Base-by-base conservation (phyloP, 2,113 vertebrate species). In the Indicator maculatus region DNA sequence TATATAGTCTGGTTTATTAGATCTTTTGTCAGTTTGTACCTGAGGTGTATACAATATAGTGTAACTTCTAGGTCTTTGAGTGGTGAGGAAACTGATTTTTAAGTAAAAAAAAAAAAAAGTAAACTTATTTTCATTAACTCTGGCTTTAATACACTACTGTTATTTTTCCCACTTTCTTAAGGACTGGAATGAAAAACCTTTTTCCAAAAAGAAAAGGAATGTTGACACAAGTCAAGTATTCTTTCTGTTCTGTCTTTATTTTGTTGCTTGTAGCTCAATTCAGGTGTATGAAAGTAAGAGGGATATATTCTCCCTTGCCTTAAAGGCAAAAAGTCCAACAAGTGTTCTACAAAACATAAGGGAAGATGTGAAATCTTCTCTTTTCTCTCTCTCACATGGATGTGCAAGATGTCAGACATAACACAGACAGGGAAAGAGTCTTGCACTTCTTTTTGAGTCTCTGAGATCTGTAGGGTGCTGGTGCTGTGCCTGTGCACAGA, bases 51-150 rank as follows among this genome's bases (percentile, higher is more conserved):
- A 88, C 83, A 88, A 19, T 91, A 92, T 83, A 66, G 90, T 95
- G 97, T 95, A 95, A 91, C 63, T 96, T 76, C 63, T 92, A 88
- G 85, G 95, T 93, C 80, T 97, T 93, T 96, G 91, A 94, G 96
- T 81, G 80, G 96, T 88, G 82, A 96, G 92, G 89, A 86, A 95
- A 93, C 33, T 89, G 52, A 94, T 96, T 96, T 96, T 96, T 93
- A 96, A 96, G 85, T 87, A 81, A 92, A 92, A 97, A 89, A 59
- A 39, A 44, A 44, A 33, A 26, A 17, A 50, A 33, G 97, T 95
- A 96, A 97, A 96, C 97, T 92, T 96, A 97, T 97, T 97, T 98
- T 97, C 94, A 96, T 95, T 94, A 97, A 94, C 61, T 83, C 41
- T 83, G 78, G 17, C 73, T 96, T 96, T 92, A 90, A 90, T 70